Evolutionary conservation across 2,113 vertebrate species (phyloP), one percentile per base, ranked within the genome.

Genomic region (Phodopus roborovskii): DNA sequence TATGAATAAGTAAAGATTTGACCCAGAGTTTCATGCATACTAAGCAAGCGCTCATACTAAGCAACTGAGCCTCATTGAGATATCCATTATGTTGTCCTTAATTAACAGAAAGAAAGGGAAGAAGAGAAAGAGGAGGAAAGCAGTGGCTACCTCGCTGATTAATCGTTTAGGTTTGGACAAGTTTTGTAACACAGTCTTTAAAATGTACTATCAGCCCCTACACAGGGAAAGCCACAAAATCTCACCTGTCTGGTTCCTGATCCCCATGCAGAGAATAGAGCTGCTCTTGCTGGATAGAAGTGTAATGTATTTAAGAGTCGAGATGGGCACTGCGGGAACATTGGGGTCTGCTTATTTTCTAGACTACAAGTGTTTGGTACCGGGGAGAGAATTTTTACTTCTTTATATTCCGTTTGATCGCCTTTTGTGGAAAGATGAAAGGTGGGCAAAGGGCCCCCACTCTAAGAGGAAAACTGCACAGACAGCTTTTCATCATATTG

Each of bases 291-390:
- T 95, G 82, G 73, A 50, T 12, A 45, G 24, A 96, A 91, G 53
- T 62, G 11, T 88, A 95, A 92, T 68, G 26, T n/a, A 83, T 89
- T 86, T 91, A 82, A 91, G 33, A 94, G 81, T 92, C 56, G 74
- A 92, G 82, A 22, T 26, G 20, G 39, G 82, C 39, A 68, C 30
- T 30, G 42, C 62, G 62, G 60, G 53, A 78, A 88, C 33, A 81
- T 6, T 84, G 24, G 22, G 22, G 62, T 53, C 50, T 88, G 53
- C 48, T 95, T 77, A 82, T 83, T 96, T 94, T 91, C 74, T 45
- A 96, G 89, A 74, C 73, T 95, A 87, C 42, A 70, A 82, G 5
- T 50, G 12, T 68, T 87, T 78, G 92, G 89, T 56, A 36, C 77
- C 81, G 1, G 26, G 7, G 45, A 62, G 64, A 82, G 75, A 84